Evolutionary conservation across 2,113 vertebrate genomes (phyloP).

Genomic region (Galemys pyrenaicus): DNA sequence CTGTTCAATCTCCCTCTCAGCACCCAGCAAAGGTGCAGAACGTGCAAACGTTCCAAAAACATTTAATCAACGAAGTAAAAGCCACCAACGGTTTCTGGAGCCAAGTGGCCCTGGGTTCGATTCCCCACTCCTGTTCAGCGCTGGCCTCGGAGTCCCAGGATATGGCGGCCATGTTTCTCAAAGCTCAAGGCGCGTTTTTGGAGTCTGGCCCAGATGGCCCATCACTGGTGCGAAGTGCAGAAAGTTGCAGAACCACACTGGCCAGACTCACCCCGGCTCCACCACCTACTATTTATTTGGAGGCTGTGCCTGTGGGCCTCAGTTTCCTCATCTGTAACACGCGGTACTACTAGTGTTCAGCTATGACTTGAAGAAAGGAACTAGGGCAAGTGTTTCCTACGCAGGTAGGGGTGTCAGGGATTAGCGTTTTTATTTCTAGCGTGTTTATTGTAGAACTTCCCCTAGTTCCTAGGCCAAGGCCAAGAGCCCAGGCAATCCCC

Average conservation of each 20-base stretch:
- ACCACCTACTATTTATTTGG: neutral
- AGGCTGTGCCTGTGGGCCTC: neutral
- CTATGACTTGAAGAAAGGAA: neutral
- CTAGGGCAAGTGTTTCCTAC: neutral
- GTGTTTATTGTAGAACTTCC: no score
- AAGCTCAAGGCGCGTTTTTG: neutral
- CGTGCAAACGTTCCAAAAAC: neutral
- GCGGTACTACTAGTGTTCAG: neutral
- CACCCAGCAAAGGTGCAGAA: neutral
- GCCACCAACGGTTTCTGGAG: neutral
- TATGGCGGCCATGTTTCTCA: neutral
- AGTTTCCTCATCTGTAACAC: neutral
- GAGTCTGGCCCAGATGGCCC: neutral
- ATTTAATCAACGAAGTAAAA: neutral
- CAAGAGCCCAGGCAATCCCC: neutral
- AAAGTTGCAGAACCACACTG: neutral
- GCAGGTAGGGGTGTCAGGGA: neutral
- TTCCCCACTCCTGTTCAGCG: neutral
- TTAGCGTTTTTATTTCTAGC: neutral
- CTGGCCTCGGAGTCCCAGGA: neutral
- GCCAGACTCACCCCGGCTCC: neutral
- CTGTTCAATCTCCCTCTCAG: neutral
- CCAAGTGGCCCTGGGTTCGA: accelerated
- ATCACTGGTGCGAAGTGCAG: neutral
- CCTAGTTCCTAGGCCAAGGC: neutral